phyloP scores from a whole-genome alignment of 2,113 vertebrate species.

The Anoura caudifer region DNA sequence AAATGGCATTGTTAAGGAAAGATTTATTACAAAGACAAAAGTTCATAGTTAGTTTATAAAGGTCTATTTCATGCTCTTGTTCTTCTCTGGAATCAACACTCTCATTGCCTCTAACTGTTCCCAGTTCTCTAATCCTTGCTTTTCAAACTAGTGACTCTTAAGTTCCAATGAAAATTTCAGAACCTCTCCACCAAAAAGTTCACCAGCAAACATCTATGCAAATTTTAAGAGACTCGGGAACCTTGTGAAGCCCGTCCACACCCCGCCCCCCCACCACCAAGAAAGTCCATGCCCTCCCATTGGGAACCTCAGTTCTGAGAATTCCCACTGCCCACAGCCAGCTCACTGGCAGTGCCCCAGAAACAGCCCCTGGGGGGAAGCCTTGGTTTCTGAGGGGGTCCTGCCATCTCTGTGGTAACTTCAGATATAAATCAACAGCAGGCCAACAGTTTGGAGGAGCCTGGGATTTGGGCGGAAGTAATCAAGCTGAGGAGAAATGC shows the following conservation, averaged over 20 bases:
- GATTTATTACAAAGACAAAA: neutral
- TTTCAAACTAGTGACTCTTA: neutral
- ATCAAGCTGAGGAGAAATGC: conserved; percentile 33
- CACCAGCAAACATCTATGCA: neutral
- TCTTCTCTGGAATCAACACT: neutral
- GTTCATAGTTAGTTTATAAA: neutral
- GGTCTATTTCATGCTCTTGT: neutral
- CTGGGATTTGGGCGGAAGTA: conserved; percentile 21
- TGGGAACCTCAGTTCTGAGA: neutral
- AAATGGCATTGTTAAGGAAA: neutral
- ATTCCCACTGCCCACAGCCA: too few relatives aligned
- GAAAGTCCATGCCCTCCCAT: neutral
- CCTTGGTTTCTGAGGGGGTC: neutral
- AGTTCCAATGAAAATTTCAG: neutral
- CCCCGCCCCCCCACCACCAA: neutral
- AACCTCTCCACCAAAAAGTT: neutral
- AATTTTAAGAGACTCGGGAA: neutral
- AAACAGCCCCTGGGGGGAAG: neutral
- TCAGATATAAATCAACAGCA: neutral
- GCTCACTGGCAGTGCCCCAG: neutral
- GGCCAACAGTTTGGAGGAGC: neutral
- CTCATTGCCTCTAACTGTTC: neutral
- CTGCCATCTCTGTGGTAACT: neutral
- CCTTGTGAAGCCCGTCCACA: neutral
- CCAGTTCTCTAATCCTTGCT: neutral